Base-by-base conservation (phyloP, 1,140 invertebrate genomes). In the Tyrophagus putrescentiae region DNA sequence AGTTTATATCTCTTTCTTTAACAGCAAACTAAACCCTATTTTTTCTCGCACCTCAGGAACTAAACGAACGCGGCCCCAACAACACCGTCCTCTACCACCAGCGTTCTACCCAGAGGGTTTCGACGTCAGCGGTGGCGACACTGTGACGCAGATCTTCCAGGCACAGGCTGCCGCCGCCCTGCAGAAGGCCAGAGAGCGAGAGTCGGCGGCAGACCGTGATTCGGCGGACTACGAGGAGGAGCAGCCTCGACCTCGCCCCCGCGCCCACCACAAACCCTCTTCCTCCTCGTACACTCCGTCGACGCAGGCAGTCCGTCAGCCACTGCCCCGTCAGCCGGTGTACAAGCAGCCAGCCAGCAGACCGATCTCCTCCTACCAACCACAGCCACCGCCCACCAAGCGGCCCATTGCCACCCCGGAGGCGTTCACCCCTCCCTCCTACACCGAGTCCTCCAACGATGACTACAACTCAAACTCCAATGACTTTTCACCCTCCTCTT, bases 51-150 rank as follows among this genome's bases (percentile, higher is more conserved):
- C n/a, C n/a, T n/a, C 44, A 67, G 65, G 54, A 59, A 36, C 31
- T 68, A 18, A 65, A 68, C n/a, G 60, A 67, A 32, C 50, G 64
- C 31, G 67, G 67, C n/a, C 68, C 68, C 1, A 92, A 90, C 69
- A 80, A 87, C 4, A 82, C 84, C 1, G 72, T 87, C 36, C 77
- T 82, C 66, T 92, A 93, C 74, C 87, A 85, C 45, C 87, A 93
- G 66, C 77, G 87, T 74, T 70, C 59, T 74, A 72, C 61, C 72
- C 72, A 0, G 72, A 74, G 21, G 69, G 67, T 39, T 70, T 65
- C 32, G 62, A 50, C 16, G 59, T 60, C 7, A 27, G 13, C 1
- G 65, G 66, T 36, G 57, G 57, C 25, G 57, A 59, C 21, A n/a
- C 39, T 1, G 34, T 59, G 2, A 18, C 57, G 4, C 57, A 59